A percentile compares a stretch with the other conserved stretches of the same genome.
Conservation (phyloP, 1,140 invertebrate genomes). For the Sitophilus oryzae region DNA sequence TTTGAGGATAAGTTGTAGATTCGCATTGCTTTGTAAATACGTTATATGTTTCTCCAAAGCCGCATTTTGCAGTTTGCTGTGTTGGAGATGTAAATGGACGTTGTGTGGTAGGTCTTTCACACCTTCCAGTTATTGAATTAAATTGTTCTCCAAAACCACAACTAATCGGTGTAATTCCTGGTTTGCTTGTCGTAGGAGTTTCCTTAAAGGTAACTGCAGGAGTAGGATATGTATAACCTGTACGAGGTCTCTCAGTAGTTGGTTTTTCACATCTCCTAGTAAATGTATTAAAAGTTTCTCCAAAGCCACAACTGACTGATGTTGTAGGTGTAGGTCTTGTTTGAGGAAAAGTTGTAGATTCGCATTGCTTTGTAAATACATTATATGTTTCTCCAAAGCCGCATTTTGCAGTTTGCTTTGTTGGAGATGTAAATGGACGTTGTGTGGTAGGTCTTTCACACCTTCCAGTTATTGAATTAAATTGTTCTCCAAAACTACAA, state of each 20-base stretch:
- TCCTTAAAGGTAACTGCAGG: too few species aligned
- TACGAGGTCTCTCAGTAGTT: not conserved
- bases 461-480: not conserved
- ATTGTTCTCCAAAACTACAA: not conserved
- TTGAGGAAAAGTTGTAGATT: not conserved
- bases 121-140: not conserved
- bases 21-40: not conserved
- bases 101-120: not conserved
- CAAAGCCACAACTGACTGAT: not conserved
- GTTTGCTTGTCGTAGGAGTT: too few species aligned
- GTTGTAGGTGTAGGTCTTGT: too few species aligned
- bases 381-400: slow-evolving; percentile 7
- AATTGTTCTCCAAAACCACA: not conserved
- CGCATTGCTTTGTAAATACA: not conserved
- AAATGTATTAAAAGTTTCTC: not conserved
- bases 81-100: not conserved
- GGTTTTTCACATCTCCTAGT: not conserved
- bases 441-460: not conserved
- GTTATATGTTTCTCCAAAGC: not conserved
- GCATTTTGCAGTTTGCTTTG: slow-evolving; percentile 3
- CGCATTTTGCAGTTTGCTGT: not conserved
- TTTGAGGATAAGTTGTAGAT: not conserved
- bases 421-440: too few species aligned
- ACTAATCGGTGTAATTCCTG: too few species aligned
- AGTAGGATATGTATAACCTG: too few species aligned